A percentile compares a stretch with the other conserved stretches of the same genome.
phyloP scores from a whole-genome alignment of 2,888 invertebrate species.

The Volucella zonaria region DNA sequence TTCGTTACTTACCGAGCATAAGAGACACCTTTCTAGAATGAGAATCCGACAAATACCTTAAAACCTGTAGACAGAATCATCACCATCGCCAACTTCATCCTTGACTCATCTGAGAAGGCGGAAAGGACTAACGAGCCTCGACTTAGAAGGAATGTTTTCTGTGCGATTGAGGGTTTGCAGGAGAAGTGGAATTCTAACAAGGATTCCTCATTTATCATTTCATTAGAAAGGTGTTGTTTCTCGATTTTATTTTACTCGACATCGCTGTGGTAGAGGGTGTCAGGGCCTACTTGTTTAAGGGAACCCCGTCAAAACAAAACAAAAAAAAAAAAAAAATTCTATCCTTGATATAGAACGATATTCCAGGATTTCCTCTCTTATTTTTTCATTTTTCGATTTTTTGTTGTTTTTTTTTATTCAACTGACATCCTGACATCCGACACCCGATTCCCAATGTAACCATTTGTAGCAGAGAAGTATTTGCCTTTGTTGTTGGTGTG shows the following conservation, averaged over 20 bases:
- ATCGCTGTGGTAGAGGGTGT: slow-evolving; percentile 25
- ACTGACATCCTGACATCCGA: slow-evolving; percentile 48
- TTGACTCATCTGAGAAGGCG: slow-evolving; percentile 39
- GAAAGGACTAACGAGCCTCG: slow-evolving; percentile 34
- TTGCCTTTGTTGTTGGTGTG: neutral
- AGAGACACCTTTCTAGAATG: slow-evolving; percentile 45
- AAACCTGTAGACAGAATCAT: slow-evolving; percentile 53
- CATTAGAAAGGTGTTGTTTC: slow-evolving; percentile 65
- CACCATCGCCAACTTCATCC: slow-evolving; percentile 34
- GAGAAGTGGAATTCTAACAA: slow-evolving; percentile 42
- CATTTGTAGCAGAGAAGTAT: slow-evolving; percentile 47
- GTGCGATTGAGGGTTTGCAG: neutral
- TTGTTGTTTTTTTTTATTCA: slow-evolving; percentile 5
- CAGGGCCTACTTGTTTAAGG: neutral
- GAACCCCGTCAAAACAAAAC: neutral
- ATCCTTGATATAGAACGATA: slow-evolving; percentile 47
- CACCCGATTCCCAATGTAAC: slow-evolving; percentile 63
- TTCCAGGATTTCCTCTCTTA: slow-evolving; percentile 32
- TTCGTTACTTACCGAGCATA: slow-evolving; percentile 58
- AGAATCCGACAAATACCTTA: slow-evolving; percentile 69
- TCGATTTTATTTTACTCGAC: slow-evolving; percentile 30
- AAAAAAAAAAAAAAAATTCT: slow-evolving; percentile 32
- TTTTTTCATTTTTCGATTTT: slow-evolving; percentile 20
- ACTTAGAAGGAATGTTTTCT: slow-evolving; percentile 38
- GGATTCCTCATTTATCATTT: slow-evolving; percentile 71